A percentile compares a stretch with the other conserved stretches of the same genome.
Evolutionary conservation across 2,113 vertebrate species (phyloP).

Genomic region (Nycticorax nycticorax): DNA sequence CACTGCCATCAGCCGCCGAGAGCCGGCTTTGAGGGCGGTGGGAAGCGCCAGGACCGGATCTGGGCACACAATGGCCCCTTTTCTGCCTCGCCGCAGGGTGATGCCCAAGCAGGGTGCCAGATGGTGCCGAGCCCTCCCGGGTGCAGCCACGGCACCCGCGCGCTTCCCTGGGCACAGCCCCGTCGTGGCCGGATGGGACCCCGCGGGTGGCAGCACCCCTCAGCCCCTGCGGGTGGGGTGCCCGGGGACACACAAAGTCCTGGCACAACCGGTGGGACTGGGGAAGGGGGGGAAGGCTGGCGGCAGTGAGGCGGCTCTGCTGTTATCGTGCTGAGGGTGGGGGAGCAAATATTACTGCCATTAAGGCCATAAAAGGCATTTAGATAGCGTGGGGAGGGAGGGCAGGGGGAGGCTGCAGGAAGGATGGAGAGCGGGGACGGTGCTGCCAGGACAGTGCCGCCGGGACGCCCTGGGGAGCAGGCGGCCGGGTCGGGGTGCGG

Average conservation of each 20-base stretch:
- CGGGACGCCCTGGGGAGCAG: rapidly evolving
- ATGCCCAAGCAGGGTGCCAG: not conserved
- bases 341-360: not conserved
- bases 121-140: not conserved
- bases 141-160: rapidly evolving
- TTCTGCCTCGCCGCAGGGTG: not conserved
- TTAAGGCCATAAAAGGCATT: not conserved
- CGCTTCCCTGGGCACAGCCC: not conserved
- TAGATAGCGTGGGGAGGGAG: not conserved
- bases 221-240: no score
- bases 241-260: no score
- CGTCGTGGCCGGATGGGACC: not conserved
- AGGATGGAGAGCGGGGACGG: not conserved
- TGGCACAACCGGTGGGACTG: rapidly evolving
- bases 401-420: not conserved
- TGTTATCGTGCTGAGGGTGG: rapidly evolving
- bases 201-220: no score
- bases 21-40: not conserved
- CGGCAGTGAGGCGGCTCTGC: rapidly evolving
- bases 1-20: not conserved
- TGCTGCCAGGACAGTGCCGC: no score
- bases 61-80: not conserved
- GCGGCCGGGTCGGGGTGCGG: rapidly evolving
- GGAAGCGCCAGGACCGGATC: not conserved
- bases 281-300: not conserved